Conservation (phyloP, 2,113 vertebrate genomes). For the Xiphophorus maculatus region DNA sequence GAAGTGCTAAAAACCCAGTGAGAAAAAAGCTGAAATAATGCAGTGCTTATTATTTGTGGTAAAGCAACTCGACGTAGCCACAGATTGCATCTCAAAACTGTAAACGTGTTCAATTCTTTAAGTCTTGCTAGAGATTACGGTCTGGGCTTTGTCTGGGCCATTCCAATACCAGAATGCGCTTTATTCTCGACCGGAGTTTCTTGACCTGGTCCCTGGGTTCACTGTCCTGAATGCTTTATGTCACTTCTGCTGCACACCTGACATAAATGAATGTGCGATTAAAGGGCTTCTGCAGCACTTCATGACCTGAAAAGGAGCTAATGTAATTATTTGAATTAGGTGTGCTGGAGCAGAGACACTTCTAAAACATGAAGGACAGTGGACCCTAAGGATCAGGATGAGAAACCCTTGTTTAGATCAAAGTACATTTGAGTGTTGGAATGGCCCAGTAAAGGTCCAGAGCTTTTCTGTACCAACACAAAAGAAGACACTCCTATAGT, state of each 20-base stretch:
- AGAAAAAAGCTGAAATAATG: constrained; percentile 10
- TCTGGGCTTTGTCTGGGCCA: neutral
- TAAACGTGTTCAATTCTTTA: neutral
- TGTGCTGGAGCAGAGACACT: no score
- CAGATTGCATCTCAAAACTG: neutral
- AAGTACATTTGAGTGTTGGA: no score
- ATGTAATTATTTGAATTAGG: no score
- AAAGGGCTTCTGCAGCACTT: no score
- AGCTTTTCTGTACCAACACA: neutral
- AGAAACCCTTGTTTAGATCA: no score
- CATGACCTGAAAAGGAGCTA: no score
- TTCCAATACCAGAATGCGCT: neutral
- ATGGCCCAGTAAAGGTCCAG: no score
- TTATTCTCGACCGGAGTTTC: neutral
- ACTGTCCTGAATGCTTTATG: neutral
- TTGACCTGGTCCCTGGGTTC: neutral
- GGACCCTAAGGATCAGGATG: no score
- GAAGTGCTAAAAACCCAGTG: neutral
- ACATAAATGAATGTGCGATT: no score
- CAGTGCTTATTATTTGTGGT: constrained; percentile 17
- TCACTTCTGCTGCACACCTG: neutral
- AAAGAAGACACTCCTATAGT: neutral
- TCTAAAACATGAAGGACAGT: no score
- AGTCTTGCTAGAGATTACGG: neutral
- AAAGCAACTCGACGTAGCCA: neutral